These are phyloP conservation scores for pig (Sus scrofa) DNA, from an alignment of 2,113 vertebrate genomes.

Conservation along the genomic window T2T-Sscrofa CM000816.6:54971501-54972000, in stretches of 20 bases:
- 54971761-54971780: not conserved
- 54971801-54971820: not conserved
- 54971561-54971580: not conserved
- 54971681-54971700: not conserved
- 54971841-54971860: not conserved
- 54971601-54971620: not conserved
- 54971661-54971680: not conserved
- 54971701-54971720: not conserved
- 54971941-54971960: no score
- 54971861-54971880: no score
- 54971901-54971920: no score
- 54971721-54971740: not conserved
- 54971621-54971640: not conserved
- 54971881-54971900: no score
- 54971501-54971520: no score
- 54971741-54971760: not conserved
- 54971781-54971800: not conserved
- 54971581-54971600: not conserved
- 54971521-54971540: no score
- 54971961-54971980: no score
- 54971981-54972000: no score
- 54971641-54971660: not conserved
- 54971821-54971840: not conserved
- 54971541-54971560: not conserved
- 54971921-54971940: no score